A percentile compares a stretch with the other conserved stretches of the same genome.
These are phyloP conservation scores for Sylvilagus floridanus DNA, from an alignment of 2,797 vertebrate genomes.

Conservation along the genomic window DNA sequence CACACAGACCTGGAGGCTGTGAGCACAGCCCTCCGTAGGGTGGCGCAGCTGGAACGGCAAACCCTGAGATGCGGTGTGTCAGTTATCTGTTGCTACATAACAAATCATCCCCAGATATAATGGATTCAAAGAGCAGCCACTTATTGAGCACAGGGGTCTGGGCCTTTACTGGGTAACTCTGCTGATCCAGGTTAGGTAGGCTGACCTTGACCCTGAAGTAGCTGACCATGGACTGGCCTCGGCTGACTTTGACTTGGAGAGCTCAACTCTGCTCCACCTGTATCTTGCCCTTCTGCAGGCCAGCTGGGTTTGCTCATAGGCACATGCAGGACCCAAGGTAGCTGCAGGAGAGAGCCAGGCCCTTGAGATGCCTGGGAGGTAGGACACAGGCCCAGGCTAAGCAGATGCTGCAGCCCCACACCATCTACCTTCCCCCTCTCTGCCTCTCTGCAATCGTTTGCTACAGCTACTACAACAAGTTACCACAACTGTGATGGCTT, in stretches of 20 bases:
- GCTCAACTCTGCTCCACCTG: neutral
- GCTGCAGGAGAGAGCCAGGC: neutral
- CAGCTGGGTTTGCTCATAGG: neutral
- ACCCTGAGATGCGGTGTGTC: neutral
- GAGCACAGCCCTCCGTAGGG: neutral
- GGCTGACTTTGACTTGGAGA: neutral
- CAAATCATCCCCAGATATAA: neutral
- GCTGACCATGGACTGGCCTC: neutral
- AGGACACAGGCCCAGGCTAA: neutral
- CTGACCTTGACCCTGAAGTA: neutral
- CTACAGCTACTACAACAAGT: neutral
- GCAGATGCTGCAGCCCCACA: neutral
- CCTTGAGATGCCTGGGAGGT: neutral
- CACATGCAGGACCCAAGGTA: neutral
- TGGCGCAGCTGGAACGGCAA: neutral
- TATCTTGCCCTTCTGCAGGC: neutral
- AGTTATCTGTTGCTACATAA: neutral
- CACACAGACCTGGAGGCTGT: neutral
- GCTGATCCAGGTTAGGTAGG: neutral
- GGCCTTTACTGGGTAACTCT: neutral
- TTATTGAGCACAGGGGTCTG: neutral
- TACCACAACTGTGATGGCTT: neutral
- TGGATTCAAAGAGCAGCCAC: neutral
- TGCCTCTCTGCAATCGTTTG: neutral
- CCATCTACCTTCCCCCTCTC: neutral